Evolutionary conservation across 2,113 vertebrate genomes (phyloP), one percentile per base, ranked within the genome.

Genomic region (Dolichotis patagonum): DNA sequence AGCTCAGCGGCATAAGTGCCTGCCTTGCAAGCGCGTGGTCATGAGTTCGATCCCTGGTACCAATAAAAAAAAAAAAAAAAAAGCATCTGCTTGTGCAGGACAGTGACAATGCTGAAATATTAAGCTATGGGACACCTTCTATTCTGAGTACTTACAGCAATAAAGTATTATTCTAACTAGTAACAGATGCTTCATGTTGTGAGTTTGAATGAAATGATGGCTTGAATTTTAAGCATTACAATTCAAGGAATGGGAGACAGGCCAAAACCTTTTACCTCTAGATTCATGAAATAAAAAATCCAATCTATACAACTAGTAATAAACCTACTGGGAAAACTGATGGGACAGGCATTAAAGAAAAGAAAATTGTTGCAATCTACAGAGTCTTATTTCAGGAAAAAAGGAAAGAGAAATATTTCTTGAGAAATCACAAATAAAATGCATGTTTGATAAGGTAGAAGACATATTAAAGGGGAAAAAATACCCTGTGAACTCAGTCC

Each of bases 361-460:
- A 93, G 35, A 85, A 96, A 96, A 96, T 88, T 73, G 94, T 32
- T 93, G 30, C 73, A 95, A 93, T 93, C 81, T 94, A 87, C 67
- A 94, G 14, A 93, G 84, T 26, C 13, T 6, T 88, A 19, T 93
- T 93, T 96, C 56, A 87, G 38, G 17, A 95, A 96, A 19, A 92
- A 54, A 95, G 41, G 32, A 94, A 95, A 80, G 89, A 97, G 95
- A 88, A 95, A 97, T 88, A 83, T 17, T 95, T 60, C 41, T 46
- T 73, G 32, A 94, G 80, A 97, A 92, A 95, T 95, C 7, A 1
- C 90, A 97, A 96, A 92, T 90, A 95, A 95, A 98, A 96, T 92
- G 49, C 65, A 95, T 95, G 38, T 80, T 96, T 96, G 87, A 96
- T 92, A 97, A 97, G 77, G 86, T 30, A 90, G 65, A 95, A 92